A percentile compares a stretch with the other conserved stretches of the same genome.
These are phyloP conservation scores for Cerceris ruficornis DNA, from an alignment of 2,888 invertebrate species.

Conservation along the genomic window DNA sequence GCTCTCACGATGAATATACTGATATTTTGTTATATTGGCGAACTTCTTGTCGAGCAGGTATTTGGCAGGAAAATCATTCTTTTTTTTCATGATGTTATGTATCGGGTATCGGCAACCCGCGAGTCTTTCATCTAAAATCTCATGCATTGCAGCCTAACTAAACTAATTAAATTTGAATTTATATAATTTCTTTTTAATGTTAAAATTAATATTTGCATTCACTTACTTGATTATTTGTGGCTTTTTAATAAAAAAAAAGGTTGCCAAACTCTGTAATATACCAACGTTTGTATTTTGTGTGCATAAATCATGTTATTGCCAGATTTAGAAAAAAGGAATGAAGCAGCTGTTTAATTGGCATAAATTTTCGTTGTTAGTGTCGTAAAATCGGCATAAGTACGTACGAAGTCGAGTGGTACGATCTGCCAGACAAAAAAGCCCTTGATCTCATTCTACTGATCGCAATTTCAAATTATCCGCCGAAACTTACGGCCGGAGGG, in stretches of 20 bases:
- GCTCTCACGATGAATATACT: conserved; percentile 55
- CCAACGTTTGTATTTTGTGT: no score
- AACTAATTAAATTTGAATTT: no score
- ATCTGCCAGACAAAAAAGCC: conserved; percentile 43
- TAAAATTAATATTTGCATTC: no score
- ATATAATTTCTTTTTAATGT: no score
- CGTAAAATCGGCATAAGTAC: conserved; percentile 40
- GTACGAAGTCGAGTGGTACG: conserved; percentile 58
- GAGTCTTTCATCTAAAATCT: no score
- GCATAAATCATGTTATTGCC: background rate
- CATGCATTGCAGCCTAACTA: no score
- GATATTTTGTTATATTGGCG: conserved; percentile 68
- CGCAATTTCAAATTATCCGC: conserved; percentile 60
- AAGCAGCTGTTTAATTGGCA: background rate
- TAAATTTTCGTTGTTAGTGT: background rate
- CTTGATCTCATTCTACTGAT: conserved; percentile 63
- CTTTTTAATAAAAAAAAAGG: no score
- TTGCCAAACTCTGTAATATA: no score
- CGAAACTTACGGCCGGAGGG: conserved; percentile 70
- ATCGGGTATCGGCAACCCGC: no score
- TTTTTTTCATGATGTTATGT: no score
- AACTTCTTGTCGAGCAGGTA: conserved; percentile 65
- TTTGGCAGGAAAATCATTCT: background rate
- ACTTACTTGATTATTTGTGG: no score
- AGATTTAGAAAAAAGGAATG: no score